phyloP scores from a whole-genome alignment of 2,888 invertebrate genomes.

The Incurvaria masculella region DNA sequence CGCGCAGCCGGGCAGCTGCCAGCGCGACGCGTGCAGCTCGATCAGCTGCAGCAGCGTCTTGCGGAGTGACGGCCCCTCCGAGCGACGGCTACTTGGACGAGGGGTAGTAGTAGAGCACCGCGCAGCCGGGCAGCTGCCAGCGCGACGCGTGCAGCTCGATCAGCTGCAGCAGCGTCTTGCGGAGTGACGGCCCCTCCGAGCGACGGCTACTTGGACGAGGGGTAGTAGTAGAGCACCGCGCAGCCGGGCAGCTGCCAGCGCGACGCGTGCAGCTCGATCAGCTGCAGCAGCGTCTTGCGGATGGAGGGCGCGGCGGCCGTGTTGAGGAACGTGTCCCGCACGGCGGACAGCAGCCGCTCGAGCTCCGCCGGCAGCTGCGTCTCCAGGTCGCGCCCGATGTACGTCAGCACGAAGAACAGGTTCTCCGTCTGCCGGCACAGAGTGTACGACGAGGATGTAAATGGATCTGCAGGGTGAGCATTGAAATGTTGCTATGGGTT shows the following conservation, averaged over 20 bases:
- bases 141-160: conserved; percentile 88
- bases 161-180: conserved; percentile 81
- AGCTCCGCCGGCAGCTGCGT: conserved; percentile 76
- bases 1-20: conserved; percentile 87
- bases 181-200: conserved; percentile 72
- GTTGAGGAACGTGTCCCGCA: conserved; percentile 82
- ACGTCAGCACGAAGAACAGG: conserved; percentile 84
- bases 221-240: conserved; percentile 87
- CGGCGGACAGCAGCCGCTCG: conserved; percentile 72
- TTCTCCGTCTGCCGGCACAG: conserved; percentile 68
- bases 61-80: conserved; percentile 72
- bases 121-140: conserved; percentile 88
- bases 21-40: conserved; percentile 85
- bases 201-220: conserved; percentile 56
- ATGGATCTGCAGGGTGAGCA: too few species aligned
- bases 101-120: conserved; percentile 86
- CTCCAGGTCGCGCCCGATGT: conserved; percentile 85
- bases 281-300: conserved; percentile 80
- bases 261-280: conserved; percentile 87
- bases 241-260: conserved; percentile 90
- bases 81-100: conserved; percentile 53
- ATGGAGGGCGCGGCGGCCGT: conserved; percentile 71
- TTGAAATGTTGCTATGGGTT: too few species aligned
- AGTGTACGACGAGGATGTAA: too few species aligned
- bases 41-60: conserved; percentile 86